phyloP scores from a whole-genome alignment of 1,140 invertebrate genomes.

The Rhagoletis pomonella region DNA sequence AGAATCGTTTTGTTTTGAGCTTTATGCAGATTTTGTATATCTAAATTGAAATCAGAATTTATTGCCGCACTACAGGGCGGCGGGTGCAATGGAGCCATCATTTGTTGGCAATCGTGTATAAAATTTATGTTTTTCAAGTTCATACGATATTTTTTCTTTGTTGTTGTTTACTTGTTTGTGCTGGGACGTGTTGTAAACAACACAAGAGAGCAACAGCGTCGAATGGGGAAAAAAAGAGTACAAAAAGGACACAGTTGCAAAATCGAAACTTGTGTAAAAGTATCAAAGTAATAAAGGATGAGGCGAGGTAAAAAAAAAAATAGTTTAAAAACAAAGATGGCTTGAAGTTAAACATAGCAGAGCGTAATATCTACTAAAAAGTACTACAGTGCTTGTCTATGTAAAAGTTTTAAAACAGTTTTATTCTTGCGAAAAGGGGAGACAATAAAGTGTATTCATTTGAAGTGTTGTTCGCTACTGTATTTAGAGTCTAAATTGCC shows the following conservation, averaged over 20 bases:
- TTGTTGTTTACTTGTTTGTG: not conserved
- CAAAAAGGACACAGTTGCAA: not conserved
- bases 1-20: conserved; percentile 24
- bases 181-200: not conserved
- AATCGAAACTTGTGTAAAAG: not conserved
- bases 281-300: not conserved
- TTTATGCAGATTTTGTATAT: conserved; percentile 45
- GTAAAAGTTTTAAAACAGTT: no score
- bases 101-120: conserved; percentile 5
- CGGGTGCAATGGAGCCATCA: conserved; percentile 31
- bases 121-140: conserved; percentile 45
- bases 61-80: not conserved
- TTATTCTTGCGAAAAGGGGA: no score
- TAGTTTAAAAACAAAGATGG: no score
- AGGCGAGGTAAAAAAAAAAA: no score
- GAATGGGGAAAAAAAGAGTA: not conserved
- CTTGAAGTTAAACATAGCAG: no score
- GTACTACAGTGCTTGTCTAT: no score
- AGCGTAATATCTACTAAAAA: no score
- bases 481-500: no score
- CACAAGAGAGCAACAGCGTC: not conserved
- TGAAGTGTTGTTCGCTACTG: no score
- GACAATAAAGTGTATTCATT: no score
- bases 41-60: conserved; percentile 46
- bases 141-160: conserved; percentile 8